A percentile compares a stretch with the other conserved stretches of the same genome.
These are phyloP conservation scores for Tetramorium simillimum DNA, from an alignment of 1,140 invertebrate genomes.

Conservation along the genomic window DNA sequence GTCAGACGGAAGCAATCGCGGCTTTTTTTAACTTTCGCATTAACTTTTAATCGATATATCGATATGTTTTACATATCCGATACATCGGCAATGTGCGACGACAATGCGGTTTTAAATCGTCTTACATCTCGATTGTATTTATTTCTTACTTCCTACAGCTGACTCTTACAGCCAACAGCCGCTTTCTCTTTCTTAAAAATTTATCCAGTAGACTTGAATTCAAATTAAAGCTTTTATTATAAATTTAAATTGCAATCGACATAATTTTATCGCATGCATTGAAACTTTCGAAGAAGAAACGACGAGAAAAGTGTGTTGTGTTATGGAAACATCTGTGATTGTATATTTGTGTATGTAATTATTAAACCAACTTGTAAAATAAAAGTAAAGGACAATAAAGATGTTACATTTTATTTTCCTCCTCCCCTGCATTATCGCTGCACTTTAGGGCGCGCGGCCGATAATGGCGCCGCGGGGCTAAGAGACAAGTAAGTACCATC, in stretches of 20 bases:
- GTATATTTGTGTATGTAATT: neutral
- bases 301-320: too few relatives aligned
- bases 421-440: too few relatives aligned
- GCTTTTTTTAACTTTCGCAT: neutral
- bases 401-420: neutral
- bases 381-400: neutral
- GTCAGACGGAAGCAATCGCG: too few relatives aligned
- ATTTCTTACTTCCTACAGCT: neutral
- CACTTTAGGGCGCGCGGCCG: neutral
- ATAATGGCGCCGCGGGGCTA: slow-evolving; percentile 38
- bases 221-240: neutral
- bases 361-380: neutral
- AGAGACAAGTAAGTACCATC: slow-evolving; percentile 65
- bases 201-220: neutral
- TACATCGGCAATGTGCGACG: neutral
- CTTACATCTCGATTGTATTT: neutral
- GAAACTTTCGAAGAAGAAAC: neutral
- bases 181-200: neutral
- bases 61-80: neutral
- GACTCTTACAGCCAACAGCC: neutral
- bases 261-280: neutral
- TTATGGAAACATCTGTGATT: neutral
- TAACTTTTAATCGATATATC: neutral
- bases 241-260: neutral
- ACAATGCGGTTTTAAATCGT: neutral